Base-by-base conservation (phyloP, 2,113 vertebrate genomes). In the Haemorhous mexicanus region DNA sequence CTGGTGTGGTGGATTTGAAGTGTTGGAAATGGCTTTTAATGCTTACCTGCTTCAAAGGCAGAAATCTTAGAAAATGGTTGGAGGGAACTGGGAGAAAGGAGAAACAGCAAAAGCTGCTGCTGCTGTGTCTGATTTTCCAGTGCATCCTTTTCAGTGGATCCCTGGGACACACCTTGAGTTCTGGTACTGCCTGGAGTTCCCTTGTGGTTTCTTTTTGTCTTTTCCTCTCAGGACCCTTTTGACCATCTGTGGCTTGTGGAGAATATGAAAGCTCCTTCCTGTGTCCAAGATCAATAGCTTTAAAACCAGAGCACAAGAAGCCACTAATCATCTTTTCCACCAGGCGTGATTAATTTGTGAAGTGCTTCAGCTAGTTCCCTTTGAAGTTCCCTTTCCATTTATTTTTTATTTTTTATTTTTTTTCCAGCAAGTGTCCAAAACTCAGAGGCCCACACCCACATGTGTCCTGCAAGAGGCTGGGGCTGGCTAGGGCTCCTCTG, bases 281-380 rank as follows among this genome's bases (percentile, higher is more conserved):
- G 92, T 89, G 94, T 93, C 97, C 95, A 97, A 97, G 96, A 97
- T 97, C 96, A 97, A 97, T 97, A 96, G 92, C 90, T 97, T 96
- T 88, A 89, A 94, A 96, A 92, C 79, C 76, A 80, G 92, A 95
- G 84, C 72, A 76, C 69, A 83, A 95, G 87, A 91, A 96, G 84
- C 82, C 94, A 92, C 92, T 96, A 95, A 97, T 94, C 92, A 89
- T 96, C 90, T 94, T 97, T 97, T 96, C 95, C 90, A 95, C 87
- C 78, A 92, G 83, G 73, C 47, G 3, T 92, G 88, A 92, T 95
- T 94, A 94, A 96, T 95, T 95, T 89, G 76, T 95, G 83, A 95
- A 95, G 93, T 53, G 76, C 62, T 90, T 96, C 90, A 77, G 47
- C 69, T 61, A 55, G 26, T 74, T 93, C 30, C 39, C 93, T 96